Percentiles rank a stretch among this genome's conserved stretches.
phyloP scores from a whole-genome alignment of 2,888 invertebrate species.

The Chironomus riparius region DNA sequence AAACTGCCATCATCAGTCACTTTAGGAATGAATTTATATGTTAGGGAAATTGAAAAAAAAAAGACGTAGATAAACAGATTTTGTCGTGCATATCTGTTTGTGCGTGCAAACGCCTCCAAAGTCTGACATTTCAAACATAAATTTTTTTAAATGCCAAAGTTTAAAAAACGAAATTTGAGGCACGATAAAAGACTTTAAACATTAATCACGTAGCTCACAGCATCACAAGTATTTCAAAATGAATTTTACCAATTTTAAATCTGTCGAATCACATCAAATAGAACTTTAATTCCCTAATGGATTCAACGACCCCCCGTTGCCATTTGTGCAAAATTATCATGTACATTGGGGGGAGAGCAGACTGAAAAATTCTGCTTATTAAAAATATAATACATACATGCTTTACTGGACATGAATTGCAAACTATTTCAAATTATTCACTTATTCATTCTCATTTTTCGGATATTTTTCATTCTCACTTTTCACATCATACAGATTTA shows the following conservation, averaged over 20 bases:
- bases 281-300: constrained; percentile 1
- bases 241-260: not conserved
- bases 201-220: too few species aligned
- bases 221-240: not conserved
- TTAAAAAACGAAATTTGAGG: too few species aligned
- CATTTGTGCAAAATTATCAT: not conserved
- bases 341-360: too few species aligned
- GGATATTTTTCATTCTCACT: too few species aligned
- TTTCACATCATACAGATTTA: too few species aligned
- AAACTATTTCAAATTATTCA: not conserved
- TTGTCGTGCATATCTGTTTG: too few species aligned
- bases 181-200: too few species aligned
- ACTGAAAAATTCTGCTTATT: not conserved
- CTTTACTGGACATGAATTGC: not conserved
- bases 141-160: too few species aligned
- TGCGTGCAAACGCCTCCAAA: too few species aligned
- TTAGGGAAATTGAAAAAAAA: not conserved
- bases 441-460: not conserved
- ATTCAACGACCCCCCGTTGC: not conserved
- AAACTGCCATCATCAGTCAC: constrained; percentile 5
- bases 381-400: not conserved
- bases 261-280: not conserved
- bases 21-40: not conserved
- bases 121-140: too few species aligned
- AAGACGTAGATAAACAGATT: too few species aligned